Conservation (phyloP, 2,888 invertebrate genomes). For the Ectobius pallidus region DNA sequence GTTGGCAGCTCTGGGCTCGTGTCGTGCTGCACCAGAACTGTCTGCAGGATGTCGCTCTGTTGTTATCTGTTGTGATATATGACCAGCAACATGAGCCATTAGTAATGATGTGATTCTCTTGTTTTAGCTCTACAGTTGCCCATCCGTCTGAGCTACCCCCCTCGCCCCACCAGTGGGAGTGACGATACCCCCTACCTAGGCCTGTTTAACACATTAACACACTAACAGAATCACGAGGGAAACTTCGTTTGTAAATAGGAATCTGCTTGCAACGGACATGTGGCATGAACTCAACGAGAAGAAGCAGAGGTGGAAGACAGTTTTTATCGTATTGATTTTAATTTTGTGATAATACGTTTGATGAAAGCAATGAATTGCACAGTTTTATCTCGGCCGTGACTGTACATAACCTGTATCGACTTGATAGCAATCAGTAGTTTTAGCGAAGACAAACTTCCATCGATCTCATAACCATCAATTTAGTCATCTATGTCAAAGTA, state of each 20-base stretch:
- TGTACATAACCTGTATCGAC: not conserved
- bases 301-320: too few relatives aligned
- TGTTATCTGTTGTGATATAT: too few relatives aligned
- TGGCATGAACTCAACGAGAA: too few relatives aligned
- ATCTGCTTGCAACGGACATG: not conserved
- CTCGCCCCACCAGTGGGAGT: constrained; percentile 98
- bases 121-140: constrained; percentile 93
- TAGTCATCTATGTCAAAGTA: constrained; percentile 41
- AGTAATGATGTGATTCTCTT: constrained; percentile 29
- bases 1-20: too few relatives aligned
- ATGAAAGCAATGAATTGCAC: not conserved
- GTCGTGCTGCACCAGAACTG: too few relatives aligned
- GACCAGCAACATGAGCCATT: too few relatives aligned
- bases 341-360: not conserved
- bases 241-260: constrained; percentile 7
- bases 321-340: too few relatives aligned
- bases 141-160: constrained; percentile 98
- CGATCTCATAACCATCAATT: constrained; percentile 42
- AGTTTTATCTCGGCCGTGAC: not conserved
- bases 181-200: constrained; percentile 53
- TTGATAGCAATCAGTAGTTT: not conserved
- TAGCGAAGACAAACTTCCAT: constrained; percentile 38
- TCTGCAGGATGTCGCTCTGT: too few relatives aligned
- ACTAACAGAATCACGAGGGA: constrained; percentile 1
- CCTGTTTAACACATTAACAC: constrained; percentile 6